Evolutionary conservation across 1,140 invertebrate genomes (phyloP).

Genomic region (Penaeus chinensis): DNA sequence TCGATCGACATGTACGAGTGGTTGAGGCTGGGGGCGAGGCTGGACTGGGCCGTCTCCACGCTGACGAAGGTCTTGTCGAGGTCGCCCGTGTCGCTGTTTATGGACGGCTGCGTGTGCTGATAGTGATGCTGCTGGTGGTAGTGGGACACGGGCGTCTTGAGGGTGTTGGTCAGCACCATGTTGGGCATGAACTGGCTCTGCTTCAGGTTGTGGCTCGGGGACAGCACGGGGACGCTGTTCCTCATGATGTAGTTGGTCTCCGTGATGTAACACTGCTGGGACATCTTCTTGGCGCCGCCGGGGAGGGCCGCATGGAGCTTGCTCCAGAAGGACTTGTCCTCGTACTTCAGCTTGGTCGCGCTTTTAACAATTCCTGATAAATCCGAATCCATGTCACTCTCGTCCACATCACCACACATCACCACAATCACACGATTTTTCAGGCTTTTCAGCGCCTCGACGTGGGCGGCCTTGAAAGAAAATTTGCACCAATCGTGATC

Average conservation of each 20-base stretch:
- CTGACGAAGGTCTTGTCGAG: constrained; percentile 64
- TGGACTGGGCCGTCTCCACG: constrained; percentile 63
- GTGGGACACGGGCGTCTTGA: constrained; percentile 53
- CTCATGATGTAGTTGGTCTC: constrained; percentile 64
- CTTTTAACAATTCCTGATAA: constrained; percentile 53
- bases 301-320: constrained; percentile 55
- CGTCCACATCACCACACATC: constrained; percentile 56
- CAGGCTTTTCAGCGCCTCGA: constrained; percentile 63
- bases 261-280: constrained; percentile 60
- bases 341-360: constrained; percentile 58
- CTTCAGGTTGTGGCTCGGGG: constrained; percentile 50
- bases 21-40: constrained; percentile 58
- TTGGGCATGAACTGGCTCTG: constrained; percentile 47
- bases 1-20: constrained; percentile 65
- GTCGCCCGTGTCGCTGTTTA: constrained; percentile 64
- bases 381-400: constrained; percentile 61
- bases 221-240: constrained; percentile 56
- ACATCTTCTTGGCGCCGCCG: constrained; percentile 30
- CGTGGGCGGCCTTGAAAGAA: constrained; percentile 68
- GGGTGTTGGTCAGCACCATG: constrained; percentile 55
- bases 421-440: constrained; percentile 59
- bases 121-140: constrained; percentile 65
- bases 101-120: constrained; percentile 64
- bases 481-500: constrained; percentile 71
- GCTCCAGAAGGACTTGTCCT: constrained; percentile 63